These are phyloP conservation scores for Lasioglossum lativentre DNA, from an alignment of 2,888 invertebrate genomes.

Conservation along the genomic window DNA sequence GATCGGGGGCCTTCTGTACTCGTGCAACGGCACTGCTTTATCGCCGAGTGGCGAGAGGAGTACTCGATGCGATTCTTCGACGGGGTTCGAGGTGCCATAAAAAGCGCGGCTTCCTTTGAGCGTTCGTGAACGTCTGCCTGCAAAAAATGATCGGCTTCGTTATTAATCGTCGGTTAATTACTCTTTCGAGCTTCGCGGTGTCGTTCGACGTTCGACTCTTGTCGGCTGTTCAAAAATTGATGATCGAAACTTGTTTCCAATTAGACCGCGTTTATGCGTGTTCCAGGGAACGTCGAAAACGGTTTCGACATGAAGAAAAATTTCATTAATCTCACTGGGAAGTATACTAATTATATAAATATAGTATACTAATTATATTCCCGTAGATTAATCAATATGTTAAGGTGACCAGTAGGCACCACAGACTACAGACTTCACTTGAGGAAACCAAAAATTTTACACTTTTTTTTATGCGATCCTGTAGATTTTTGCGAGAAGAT, in stretches of 20 bases:
- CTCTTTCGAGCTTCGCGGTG: not conserved
- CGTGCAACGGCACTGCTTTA: conserved; percentile 30
- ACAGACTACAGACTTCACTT: no score
- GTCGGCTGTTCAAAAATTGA: not conserved
- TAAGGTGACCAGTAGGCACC: no score
- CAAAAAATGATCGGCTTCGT: conserved; percentile 27
- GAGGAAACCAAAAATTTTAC: no score
- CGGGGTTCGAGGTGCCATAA: conserved; percentile 5
- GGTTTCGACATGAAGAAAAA: not conserved
- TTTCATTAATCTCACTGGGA: not conserved
- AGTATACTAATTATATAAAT: no score
- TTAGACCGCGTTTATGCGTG: not conserved
- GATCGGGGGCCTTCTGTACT: conserved; percentile 36
- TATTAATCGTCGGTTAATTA: conserved; percentile 13
- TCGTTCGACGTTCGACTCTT: not conserved
- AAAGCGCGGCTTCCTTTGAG: conserved; percentile 41
- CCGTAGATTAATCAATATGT: no score
- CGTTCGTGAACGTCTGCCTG: conserved; percentile 18
- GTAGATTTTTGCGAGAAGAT: no score
- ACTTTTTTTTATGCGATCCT: no score
- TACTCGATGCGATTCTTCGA: not conserved
- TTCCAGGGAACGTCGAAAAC: not conserved
- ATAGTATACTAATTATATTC: no score
- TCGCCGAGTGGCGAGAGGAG: conserved; percentile 20
- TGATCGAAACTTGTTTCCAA: not conserved